These are phyloP conservation scores for Cheilosia vernalis DNA, from an alignment of 2,888 invertebrate genomes.

Conservation along the genomic window DNA sequence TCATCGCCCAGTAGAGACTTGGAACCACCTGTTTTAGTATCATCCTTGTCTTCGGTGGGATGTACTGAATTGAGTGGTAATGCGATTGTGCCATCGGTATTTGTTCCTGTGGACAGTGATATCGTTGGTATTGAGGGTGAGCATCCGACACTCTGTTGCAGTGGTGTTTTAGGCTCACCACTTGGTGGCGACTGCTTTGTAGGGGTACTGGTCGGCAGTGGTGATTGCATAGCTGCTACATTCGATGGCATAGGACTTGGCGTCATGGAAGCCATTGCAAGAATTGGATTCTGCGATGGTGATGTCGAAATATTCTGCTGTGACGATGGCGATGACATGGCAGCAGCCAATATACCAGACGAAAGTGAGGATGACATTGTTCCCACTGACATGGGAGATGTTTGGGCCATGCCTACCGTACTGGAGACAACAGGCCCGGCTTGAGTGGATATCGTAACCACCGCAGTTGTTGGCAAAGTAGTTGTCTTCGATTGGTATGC, in stretches of 20 bases:
- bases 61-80: slow-evolving; percentile 51
- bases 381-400: slow-evolving; percentile 73
- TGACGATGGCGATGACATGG: slow-evolving; percentile 43
- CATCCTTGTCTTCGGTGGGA: slow-evolving; percentile 33
- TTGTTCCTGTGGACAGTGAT: slow-evolving; percentile 38
- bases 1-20: slow-evolving; percentile 53
- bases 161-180: slow-evolving; percentile 46
- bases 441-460: slow-evolving; percentile 82
- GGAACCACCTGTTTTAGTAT: slow-evolving; percentile 17
- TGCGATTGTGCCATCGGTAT: slow-evolving; percentile 55
- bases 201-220: slow-evolving; percentile 78
- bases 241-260: slow-evolving; percentile 65
- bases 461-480: slow-evolving; percentile 79
- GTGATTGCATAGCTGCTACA: slow-evolving; percentile 73
- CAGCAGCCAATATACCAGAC: slow-evolving; percentile 67
- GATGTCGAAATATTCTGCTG: slow-evolving; percentile 75
- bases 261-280: slow-evolving; percentile 82
- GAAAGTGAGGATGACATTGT: slow-evolving; percentile 48
- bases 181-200: slow-evolving; percentile 73
- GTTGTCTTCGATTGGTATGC: slow-evolving; percentile 79
- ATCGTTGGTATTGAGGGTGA: slow-evolving; percentile 63
- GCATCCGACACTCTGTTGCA: slow-evolving; percentile 48
- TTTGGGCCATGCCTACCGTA: slow-evolving; percentile 78
- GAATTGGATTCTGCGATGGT: slow-evolving; percentile 83
- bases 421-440: slow-evolving; percentile 81